Conservation (phyloP, 2,888 invertebrate species). For the Alloscopus bannaensis region DNA sequence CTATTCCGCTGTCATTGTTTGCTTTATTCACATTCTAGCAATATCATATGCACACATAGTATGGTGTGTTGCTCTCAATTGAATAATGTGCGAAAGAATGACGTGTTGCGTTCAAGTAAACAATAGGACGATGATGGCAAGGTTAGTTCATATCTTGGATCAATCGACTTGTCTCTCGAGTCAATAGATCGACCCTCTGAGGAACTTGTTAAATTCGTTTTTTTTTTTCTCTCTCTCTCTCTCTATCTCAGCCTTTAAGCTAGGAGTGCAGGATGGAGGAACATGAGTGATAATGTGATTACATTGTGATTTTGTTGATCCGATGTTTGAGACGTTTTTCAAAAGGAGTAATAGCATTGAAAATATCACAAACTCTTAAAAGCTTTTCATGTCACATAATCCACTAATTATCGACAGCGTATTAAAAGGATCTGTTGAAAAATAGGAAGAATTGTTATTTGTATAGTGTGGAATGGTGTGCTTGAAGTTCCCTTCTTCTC, state of each 20-base stretch:
- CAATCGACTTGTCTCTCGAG: conserved; percentile 29
- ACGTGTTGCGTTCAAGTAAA: conserved; percentile 27
- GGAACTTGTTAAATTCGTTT: conserved; percentile 23
- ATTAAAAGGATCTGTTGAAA: conserved; percentile 39
- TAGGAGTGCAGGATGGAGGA: background rate
- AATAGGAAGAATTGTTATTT: conserved; percentile 46
- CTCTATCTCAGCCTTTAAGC: no score
- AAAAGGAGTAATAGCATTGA: conserved; percentile 37
- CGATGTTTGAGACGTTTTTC: conserved; percentile 30
- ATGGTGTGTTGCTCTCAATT: conserved; percentile 14
- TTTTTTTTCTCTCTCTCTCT: conserved; percentile 3
- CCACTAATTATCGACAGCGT: conserved; percentile 35
- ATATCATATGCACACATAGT: background rate
- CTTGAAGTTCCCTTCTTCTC: no score
- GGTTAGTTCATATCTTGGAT: conserved; percentile 41
- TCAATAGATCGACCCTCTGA: conserved; percentile 15
- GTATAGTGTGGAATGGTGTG: no score
- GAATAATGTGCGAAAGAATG: conserved; percentile 21
- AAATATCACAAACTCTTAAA: conserved; percentile 42
- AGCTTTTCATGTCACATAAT: conserved; percentile 53
- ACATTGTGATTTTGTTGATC: conserved; percentile 31
- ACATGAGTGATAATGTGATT: conserved; percentile 8
- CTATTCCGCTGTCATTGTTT: conserved; percentile 1
- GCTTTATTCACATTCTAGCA: background rate
- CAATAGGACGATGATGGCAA: conserved; percentile 51